Evolutionary conservation across 2,888 invertebrate species (phyloP).

Genomic region (Caenorhabditis doughertyi): DNA sequence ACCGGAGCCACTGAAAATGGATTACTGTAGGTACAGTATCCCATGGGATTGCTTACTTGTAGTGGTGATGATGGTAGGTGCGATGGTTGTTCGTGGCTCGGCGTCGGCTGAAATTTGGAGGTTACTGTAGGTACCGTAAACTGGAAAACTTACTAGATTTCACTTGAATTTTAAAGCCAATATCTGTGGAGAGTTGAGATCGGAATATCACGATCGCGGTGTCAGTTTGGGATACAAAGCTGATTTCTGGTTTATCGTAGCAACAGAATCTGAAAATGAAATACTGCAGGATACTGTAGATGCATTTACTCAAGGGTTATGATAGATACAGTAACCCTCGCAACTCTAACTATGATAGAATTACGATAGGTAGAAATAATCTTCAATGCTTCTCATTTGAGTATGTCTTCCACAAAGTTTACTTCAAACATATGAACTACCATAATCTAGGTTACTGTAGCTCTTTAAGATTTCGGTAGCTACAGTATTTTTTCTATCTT

Average conservation of each 20-base stretch:
- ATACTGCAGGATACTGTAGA: not conserved
- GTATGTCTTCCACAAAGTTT: too few relatives aligned
- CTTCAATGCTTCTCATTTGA: too few relatives aligned
- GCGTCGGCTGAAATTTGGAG: conserved; percentile 52
- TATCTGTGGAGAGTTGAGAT: conserved; percentile 74
- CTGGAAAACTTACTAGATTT: conserved; percentile 69
- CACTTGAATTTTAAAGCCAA: conserved; percentile 77
- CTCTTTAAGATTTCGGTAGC: not conserved
- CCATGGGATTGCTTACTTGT: conserved; percentile 50
- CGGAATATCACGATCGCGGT: conserved; percentile 88
- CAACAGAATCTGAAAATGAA: conserved; percentile 78
- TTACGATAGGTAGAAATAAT: too few relatives aligned
- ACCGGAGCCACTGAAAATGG: conserved; percentile 63
- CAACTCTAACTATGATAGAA: too few relatives aligned
- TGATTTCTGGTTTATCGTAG: conserved; percentile 87
- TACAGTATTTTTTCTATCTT: not conserved
- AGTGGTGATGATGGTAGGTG: conserved; percentile 68
- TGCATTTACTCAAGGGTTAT: too few relatives aligned
- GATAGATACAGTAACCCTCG: too few relatives aligned
- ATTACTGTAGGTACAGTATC: not conserved
- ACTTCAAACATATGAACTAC: conserved; percentile 1
- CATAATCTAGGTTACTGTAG: too few relatives aligned
- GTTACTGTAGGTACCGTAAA: too few relatives aligned
- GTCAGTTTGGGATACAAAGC: conserved; percentile 97
- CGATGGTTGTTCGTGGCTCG: conserved; percentile 69